These are phyloP conservation scores for Calyptomena viridis DNA, from an alignment of 2,113 vertebrate species.

Conservation along the genomic window DNA sequence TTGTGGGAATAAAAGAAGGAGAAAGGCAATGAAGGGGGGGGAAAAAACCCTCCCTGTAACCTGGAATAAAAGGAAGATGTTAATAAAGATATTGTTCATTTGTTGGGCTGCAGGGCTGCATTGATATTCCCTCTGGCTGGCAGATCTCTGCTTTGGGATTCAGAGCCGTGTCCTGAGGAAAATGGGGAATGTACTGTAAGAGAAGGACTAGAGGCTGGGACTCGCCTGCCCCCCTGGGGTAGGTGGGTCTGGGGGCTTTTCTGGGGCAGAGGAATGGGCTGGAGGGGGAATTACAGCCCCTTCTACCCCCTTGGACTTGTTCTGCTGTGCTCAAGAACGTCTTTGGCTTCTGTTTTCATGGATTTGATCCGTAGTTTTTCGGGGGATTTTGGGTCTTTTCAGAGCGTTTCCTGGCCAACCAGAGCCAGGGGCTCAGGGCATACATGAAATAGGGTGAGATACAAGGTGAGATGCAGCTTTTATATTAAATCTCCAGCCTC, in stretches of 20 bases:
- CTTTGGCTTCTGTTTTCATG: neutral
- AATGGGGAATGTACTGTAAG: neutral
- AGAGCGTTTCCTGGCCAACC: neutral
- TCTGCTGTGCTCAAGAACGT: neutral
- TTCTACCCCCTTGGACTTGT: neutral
- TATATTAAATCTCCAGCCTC: neutral
- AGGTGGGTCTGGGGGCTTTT: neutral
- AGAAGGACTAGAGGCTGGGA: neutral
- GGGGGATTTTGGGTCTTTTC: neutral
- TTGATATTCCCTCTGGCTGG: neutral
- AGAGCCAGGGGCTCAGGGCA: neutral
- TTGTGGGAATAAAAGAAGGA: neutral
- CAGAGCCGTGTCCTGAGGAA: neutral
- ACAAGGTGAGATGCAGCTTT: neutral
- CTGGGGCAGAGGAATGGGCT: neutral
- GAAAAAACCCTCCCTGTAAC: neutral
- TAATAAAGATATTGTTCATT: neutral
- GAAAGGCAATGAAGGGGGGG: neutral
- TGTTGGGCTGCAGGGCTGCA: neutral
- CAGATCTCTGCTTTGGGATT: neutral
- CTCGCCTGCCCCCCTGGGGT: accelerated
- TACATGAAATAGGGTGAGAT: neutral
- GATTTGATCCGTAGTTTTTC: neutral
- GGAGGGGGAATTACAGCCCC: neutral
- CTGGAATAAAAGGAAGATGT: neutral